These are phyloP conservation scores for Serripes groenlandicus DNA, from an alignment of 2,888 invertebrate species.

Conservation along the genomic window DNA sequence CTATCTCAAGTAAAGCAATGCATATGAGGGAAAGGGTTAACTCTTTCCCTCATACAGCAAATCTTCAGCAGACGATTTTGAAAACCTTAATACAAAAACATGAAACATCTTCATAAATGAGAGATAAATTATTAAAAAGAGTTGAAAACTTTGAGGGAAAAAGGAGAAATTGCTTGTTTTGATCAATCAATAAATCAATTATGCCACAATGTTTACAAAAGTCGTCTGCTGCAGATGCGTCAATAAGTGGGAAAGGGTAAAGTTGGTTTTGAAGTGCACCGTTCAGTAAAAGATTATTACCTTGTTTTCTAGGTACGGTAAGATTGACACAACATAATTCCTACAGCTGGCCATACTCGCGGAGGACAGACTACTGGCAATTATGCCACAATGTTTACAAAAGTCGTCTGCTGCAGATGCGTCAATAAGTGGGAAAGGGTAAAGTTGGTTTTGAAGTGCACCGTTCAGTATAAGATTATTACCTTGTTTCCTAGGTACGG, in stretches of 20 bases:
- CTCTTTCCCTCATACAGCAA: too few relatives aligned
- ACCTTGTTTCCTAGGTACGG: conserved; percentile 54
- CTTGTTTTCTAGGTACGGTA: conserved; percentile 48
- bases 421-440: neutral
- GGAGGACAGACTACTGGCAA: conserved; percentile 27
- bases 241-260: neutral
- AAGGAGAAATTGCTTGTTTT: neutral
- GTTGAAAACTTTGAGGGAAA: neutral
- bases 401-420: neutral
- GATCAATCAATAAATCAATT: neutral
- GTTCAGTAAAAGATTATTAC: too few relatives aligned
- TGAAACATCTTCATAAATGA: neutral
- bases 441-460: neutral
- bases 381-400: neutral
- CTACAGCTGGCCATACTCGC: conserved; percentile 26
- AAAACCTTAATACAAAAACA: too few relatives aligned
- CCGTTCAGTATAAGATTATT: too few relatives aligned
- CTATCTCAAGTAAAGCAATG: too few relatives aligned
- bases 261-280: too few relatives aligned
- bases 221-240: neutral
- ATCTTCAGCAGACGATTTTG: too few relatives aligned
- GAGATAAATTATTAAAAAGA: neutral
- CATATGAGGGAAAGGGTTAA: too few relatives aligned
- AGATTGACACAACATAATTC: conserved; percentile 48
- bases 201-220: neutral